Evolutionary conservation across 2,888 invertebrate species (phyloP), one percentile per base, ranked within the genome.

Genomic region (Azorinus chamasolen): DNA sequence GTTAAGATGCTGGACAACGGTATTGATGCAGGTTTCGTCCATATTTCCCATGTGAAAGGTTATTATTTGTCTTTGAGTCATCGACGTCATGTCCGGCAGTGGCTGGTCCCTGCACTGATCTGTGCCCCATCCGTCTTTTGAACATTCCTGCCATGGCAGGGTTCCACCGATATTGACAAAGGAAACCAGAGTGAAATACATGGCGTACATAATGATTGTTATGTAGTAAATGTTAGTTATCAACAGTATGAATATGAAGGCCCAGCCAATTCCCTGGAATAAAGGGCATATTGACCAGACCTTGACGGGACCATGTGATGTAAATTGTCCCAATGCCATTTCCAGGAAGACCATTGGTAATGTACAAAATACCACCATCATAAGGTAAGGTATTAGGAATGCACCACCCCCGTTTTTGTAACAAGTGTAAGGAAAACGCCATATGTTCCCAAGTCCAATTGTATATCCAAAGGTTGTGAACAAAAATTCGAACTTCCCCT

Each of bases 141-240:
- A 25, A n/a, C 70, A 70, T 16, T 18, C 8, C 16, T 54, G 50
- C 76, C 76, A 76, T n/a, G 76, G 76, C 3, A 71, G 50, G n/a
- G 39, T 6, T 24, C 57, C 50, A 6, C 66, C 71, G 20, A 76
- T 70, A 22, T 51, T 70, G 4, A 65, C 65, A 39, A 76, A 66
- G 10, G 76, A 46, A 1, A 71, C 61, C n/a, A 70, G 41, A 41
- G 66, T 45, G 32, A 66, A 76, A 24, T 65, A 57, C 10, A 76
- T 37, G 4, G 66, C 39, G 32, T 76, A 71, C 62, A 55, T 70
- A 16, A 76, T 57, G 1, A 76, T 51, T 1, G 71, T 51, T 45
- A 59, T 71, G 62, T 76, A 76, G 45, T 76, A 71, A 16, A 76
- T 66, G 43, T 59, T 59, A 2, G 66, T 58, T 62, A 71, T 62